Conservation (phyloP, 2,113 vertebrate species). For the Corythoichthys intestinalis region DNA sequence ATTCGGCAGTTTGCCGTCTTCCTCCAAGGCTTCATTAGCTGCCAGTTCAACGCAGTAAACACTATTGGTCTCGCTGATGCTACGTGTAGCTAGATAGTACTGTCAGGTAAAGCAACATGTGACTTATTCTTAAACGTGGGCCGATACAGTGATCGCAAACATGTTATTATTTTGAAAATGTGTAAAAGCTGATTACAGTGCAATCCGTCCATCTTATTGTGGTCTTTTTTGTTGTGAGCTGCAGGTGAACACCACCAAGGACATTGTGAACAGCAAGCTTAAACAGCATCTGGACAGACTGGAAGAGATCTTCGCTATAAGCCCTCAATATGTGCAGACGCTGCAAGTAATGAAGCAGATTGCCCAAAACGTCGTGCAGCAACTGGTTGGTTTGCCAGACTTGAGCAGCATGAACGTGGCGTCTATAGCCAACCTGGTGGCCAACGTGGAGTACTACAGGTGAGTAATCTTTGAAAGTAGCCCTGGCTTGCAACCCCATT, state of each 20-base stretch:
- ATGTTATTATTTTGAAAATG: too few relatives aligned
- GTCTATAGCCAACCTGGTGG: conserved; percentile 60
- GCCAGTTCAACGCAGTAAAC: conserved; percentile 15
- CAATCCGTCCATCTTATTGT: neutral
- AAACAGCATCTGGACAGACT: conserved; percentile 82
- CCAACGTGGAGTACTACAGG: conserved; percentile 86
- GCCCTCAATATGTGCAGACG: conserved; percentile 83
- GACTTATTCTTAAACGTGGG: neutral
- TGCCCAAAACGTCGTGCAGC: conserved; percentile 73
- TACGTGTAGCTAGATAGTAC: neutral
- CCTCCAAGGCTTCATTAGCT: neutral
- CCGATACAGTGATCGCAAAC: too few relatives aligned
- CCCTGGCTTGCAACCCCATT: neutral
- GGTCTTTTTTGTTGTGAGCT: neutral
- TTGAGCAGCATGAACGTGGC: conserved; percentile 79
- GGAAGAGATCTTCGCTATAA: conserved; percentile 83
- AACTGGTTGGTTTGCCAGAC: conserved; percentile 82
- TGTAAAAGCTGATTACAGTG: too few relatives aligned
- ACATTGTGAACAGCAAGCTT: conserved; percentile 76
- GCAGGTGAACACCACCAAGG: conserved; percentile 79
- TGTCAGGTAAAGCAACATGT: neutral
- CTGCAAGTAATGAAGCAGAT: conserved; percentile 86
- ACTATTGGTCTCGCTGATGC: neutral
- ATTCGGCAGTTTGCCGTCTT: neutral
- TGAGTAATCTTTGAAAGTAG: conserved; percentile 39